A percentile compares a stretch with the other conserved stretches of the same genome.
These are phyloP conservation scores for Idris sp. DNA, from an alignment of 1,140 invertebrate genomes.

Conservation along the genomic window DNA sequence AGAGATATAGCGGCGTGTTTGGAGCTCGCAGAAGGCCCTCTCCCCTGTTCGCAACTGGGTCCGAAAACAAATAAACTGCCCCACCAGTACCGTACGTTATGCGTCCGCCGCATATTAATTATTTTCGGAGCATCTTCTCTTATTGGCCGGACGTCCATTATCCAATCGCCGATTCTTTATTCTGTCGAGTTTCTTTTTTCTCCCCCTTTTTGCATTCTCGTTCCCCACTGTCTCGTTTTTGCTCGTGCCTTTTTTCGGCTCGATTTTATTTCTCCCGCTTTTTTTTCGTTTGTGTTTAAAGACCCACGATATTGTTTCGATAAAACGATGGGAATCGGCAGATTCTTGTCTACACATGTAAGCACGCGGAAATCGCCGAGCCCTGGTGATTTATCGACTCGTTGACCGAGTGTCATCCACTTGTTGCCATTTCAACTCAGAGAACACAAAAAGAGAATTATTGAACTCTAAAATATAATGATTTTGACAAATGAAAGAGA, in stretches of 20 bases:
- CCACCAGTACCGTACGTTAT: constrained; percentile 61
- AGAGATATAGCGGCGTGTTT: constrained; percentile 33
- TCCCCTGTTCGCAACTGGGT: constrained; percentile 3
- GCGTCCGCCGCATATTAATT: constrained; percentile 63
- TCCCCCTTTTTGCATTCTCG: constrained; percentile 37
- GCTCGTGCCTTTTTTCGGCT: constrained; percentile 4
- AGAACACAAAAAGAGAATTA: no score
- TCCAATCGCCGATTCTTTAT: constrained; percentile 30
- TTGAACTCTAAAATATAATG: no score
- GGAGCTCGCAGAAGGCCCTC: constrained; percentile 7
- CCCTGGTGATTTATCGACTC: constrained; percentile 18
- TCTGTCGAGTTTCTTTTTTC: constrained; percentile 11
- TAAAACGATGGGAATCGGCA: constrained; percentile 57
- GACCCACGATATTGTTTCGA: constrained; percentile 46
- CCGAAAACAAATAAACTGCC: constrained; percentile 63
- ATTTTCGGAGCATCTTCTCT: constrained; percentile 50
- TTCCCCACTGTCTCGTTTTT: constrained; percentile 12
- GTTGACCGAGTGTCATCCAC: constrained; percentile 6
- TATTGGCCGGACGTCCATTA: constrained; percentile 55
- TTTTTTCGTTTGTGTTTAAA: neutral
- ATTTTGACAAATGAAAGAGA: no score
- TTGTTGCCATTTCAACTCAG: no score
- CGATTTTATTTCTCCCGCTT: neutral
- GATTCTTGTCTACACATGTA: constrained; percentile 54
- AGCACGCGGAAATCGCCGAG: constrained; percentile 47